Conservation (phyloP, 2,113 vertebrate species). For the Hippocampus zosterae region DNA sequence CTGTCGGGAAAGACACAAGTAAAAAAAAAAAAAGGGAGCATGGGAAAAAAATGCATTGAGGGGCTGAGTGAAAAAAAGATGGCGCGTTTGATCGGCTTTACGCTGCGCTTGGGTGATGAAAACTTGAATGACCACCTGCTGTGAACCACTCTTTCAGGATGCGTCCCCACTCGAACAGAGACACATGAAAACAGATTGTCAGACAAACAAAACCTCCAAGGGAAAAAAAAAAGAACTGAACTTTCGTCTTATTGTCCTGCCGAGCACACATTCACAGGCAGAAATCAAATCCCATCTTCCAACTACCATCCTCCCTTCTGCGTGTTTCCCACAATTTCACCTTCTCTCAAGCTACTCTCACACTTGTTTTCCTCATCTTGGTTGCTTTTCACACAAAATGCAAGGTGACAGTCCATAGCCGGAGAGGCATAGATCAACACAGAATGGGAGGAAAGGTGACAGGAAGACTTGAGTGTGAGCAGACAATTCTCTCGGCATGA, state of each 20-base stretch:
- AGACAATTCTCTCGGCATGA: slow-evolving; percentile 22
- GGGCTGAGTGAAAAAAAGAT: slow-evolving; percentile 31
- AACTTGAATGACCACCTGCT: slow-evolving; percentile 58
- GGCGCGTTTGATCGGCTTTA: slow-evolving; percentile 49
- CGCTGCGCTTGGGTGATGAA: slow-evolving; percentile 53
- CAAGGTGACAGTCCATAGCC: slow-evolving; percentile 55
- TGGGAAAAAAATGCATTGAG: slow-evolving; percentile 49
- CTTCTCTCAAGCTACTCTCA: slow-evolving; percentile 24
- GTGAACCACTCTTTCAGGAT: slow-evolving; percentile 48
- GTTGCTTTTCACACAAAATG: slow-evolving; percentile 45
- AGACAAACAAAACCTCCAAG: slow-evolving; percentile 35
- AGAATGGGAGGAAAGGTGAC: slow-evolving; percentile 22
- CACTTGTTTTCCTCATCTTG: slow-evolving; percentile 26
- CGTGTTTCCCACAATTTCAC: slow-evolving; percentile 34
- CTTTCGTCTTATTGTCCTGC: neutral
- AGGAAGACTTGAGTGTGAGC: slow-evolving; percentile 28
- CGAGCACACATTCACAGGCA: slow-evolving; percentile 1
- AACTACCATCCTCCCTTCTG: slow-evolving; percentile 16
- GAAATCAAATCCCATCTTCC: slow-evolving; percentile 32
- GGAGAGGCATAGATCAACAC: slow-evolving; percentile 37
- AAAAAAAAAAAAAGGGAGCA: slow-evolving; percentile 30
- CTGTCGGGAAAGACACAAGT: slow-evolving; percentile 31
- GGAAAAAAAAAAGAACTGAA: neutral
- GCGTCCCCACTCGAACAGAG: slow-evolving; percentile 22
- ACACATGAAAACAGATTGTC: slow-evolving; percentile 21